Evolutionary conservation across 2,113 vertebrate genomes (phyloP), one percentile per base, ranked within the genome.

Genomic region (Melanotaenia duboulayi): DNA sequence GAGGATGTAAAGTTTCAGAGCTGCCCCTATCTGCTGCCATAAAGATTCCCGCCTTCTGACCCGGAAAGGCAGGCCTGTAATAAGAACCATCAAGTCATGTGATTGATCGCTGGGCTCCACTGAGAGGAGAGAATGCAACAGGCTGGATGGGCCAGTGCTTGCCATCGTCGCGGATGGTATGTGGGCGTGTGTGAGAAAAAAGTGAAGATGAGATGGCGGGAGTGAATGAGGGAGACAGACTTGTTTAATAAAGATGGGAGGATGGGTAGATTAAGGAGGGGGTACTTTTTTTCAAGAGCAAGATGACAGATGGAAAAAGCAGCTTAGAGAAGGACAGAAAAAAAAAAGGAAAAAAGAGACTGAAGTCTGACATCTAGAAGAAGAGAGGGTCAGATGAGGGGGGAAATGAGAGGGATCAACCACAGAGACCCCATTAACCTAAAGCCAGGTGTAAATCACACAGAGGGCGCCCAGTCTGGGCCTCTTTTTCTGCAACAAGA

Each of bases 81-180:
- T 92, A 89, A 91, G 82, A 86, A 56, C 85, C 86, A 84, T 89
- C 83, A 87, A 79, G 82, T 87, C 72, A 83, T 84, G 79, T 92
- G 89, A 92, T 87, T 89, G 90, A 92, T 92, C 66, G 6, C 63
- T 85, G 74, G 24, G 24, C 74, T 4, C 63, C 14, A 58, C 81
- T 35, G 61, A 78, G 80, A 66, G 56, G 69, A 81, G 73, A 74
- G 76, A 71, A 74, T 20, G 87, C 82, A 85, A 77, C 87, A 84
- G 82, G 86, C 85, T 74, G 89, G 88, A 92, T 91, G 81, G 83
- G 91, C 89, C 44, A 20, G 28, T 89, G 91, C 90, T 92, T 92
- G 91, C 87, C 86, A 89, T 74, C 1, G 35, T 39, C 1, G 23
- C 68, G 65, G 84, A 86, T 88, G 91, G 90, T 91, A 90, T 92